phyloP scores from a whole-genome alignment of 2,113 vertebrate genomes.

The Melospiza melodia region DNA sequence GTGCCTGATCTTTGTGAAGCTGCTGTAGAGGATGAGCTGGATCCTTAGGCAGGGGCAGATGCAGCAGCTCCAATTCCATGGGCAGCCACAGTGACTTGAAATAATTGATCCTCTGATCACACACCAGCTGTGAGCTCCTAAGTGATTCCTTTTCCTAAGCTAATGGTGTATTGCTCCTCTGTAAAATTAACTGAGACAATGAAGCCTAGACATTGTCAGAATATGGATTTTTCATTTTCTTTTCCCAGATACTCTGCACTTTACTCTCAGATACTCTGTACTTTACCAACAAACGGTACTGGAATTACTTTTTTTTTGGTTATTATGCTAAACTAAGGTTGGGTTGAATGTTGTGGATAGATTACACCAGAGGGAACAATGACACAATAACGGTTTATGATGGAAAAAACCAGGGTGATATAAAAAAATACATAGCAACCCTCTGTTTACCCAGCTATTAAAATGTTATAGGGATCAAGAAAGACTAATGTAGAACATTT shows the following conservation, averaged over 20 bases:
- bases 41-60: not conserved
- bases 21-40: not conserved
- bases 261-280: not conserved
- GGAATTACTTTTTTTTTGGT: not conserved
- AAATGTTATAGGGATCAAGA: not conserved
- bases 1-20: not conserved
- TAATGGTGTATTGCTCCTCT: not conserved
- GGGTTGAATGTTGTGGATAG: not conserved
- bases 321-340: not conserved
- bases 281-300: not conserved
- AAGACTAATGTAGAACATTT: slow-evolving; percentile 15
- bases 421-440: slow-evolving; percentile 8
- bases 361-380: not conserved
- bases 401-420: not conserved
- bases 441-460: slow-evolving; percentile 39
- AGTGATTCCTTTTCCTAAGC: not conserved
- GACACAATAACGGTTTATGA: not conserved
- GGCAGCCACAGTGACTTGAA: not conserved
- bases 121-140: not conserved
- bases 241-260: not conserved
- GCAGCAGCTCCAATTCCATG: not conserved
- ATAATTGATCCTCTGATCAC: not conserved
- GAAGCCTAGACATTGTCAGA: not conserved
- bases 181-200: not conserved
- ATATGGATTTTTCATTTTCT: not conserved